phyloP scores from a whole-genome alignment of 2,113 vertebrate genomes.

The Anolis sagrei region DNA sequence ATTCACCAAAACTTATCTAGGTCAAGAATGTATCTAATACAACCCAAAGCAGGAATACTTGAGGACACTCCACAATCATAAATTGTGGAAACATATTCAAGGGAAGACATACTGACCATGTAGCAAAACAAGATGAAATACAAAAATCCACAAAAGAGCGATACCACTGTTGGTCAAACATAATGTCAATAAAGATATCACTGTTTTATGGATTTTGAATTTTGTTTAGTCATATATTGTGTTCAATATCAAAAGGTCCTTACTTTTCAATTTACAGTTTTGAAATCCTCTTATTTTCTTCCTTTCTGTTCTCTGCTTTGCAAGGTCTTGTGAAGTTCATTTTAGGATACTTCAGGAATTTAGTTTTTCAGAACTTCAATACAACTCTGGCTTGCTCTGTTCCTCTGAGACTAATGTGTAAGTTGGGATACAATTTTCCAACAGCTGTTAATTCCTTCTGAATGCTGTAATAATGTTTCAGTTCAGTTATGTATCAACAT shows the following conservation, averaged over 20 bases:
- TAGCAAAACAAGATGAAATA: too few relatives aligned
- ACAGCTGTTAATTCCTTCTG: background rate
- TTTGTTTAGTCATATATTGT: too few relatives aligned
- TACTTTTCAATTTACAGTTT: too few relatives aligned
- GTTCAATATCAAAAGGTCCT: too few relatives aligned
- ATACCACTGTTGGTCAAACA: too few relatives aligned
- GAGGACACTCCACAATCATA: background rate
- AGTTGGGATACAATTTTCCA: background rate
- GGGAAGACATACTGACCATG: too few relatives aligned
- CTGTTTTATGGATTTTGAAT: too few relatives aligned
- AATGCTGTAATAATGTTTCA: background rate
- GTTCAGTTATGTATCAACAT: background rate
- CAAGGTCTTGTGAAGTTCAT: background rate
- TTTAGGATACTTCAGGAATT: background rate
- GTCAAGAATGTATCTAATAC: background rate
- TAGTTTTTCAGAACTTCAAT: background rate
- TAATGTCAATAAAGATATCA: too few relatives aligned
- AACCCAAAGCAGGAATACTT: too few relatives aligned
- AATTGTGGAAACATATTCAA: too few relatives aligned
- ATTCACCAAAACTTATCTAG: background rate
- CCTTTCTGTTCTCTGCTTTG: background rate
- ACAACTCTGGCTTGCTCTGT: background rate
- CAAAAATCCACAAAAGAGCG: too few relatives aligned
- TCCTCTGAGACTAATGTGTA: background rate
- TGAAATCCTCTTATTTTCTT: background rate